These are phyloP conservation scores for Aphrophora alni DNA, from an alignment of 2,888 invertebrate genomes.

Conservation along the genomic window DNA sequence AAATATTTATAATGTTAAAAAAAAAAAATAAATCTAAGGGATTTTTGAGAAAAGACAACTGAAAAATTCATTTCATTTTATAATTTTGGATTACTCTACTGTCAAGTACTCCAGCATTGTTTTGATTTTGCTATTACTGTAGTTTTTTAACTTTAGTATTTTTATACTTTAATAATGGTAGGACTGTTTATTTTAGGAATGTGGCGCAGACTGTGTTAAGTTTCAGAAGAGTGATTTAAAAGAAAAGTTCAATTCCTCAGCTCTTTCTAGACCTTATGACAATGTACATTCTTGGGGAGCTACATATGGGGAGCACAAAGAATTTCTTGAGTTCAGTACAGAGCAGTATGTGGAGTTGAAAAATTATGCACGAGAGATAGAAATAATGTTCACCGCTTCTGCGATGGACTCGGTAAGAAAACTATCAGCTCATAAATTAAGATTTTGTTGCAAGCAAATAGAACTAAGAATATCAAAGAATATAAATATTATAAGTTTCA, in stretches of 20 bases:
- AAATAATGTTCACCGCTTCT: slow-evolving; percentile 77
- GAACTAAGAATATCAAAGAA: too few species aligned
- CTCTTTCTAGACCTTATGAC: slow-evolving; percentile 68
- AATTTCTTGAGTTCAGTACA: slow-evolving; percentile 72
- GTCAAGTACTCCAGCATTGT: too few species aligned
- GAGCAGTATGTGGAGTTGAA: slow-evolving; percentile 70
- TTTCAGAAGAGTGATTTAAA: slow-evolving; percentile 79
- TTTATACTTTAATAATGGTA: background rate
- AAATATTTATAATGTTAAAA: too few species aligned
- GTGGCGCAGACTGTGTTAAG: slow-evolving; percentile 82
- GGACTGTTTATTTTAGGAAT: slow-evolving; percentile 62
- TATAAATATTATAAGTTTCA: too few species aligned
- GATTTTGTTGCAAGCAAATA: too few species aligned
- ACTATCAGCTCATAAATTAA: too few species aligned
- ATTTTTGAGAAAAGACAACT: too few species aligned
- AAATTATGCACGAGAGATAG: slow-evolving; percentile 65
- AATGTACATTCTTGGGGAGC: slow-evolving; percentile 75
- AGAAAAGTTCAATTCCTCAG: slow-evolving; percentile 74
- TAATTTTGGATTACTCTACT: too few species aligned
- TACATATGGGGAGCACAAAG: slow-evolving; percentile 82
- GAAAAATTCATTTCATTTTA: too few species aligned
- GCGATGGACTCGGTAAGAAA: slow-evolving; percentile 77
- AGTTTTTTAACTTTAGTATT: too few species aligned
- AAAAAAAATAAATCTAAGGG: too few species aligned
- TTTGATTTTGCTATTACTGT: too few species aligned